Conservation (phyloP, 2,113 vertebrate genomes). For the Cavia aperea region DNA sequence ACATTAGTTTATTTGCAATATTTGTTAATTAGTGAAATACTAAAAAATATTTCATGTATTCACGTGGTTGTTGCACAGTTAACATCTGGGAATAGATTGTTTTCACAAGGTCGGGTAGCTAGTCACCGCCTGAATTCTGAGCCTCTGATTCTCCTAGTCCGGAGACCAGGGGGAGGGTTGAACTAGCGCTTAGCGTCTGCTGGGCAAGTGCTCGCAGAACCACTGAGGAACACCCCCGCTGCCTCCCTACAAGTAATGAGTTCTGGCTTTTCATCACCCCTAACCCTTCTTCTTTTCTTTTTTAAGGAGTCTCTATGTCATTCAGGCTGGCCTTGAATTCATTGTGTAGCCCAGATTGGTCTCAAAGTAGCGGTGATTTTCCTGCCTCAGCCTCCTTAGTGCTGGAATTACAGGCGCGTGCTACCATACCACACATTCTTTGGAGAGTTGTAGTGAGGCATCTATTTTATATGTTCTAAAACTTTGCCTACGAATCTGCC, state of each 20-base stretch:
- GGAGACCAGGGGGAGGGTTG: background rate
- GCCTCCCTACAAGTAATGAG: background rate
- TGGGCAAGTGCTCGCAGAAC: background rate
- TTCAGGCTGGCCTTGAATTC: background rate
- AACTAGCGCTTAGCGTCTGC: background rate
- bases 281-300: rapidly evolving
- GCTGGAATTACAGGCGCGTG: background rate
- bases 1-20: background rate
- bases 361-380: background rate
- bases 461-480: background rate
- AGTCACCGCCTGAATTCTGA: background rate
- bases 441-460: background rate
- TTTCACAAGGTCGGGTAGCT: background rate
- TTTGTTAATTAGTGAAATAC: background rate
- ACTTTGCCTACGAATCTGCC: background rate
- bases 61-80: background rate
- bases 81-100: background rate
- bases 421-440: background rate
- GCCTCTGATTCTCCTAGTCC: background rate
- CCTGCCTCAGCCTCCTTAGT: background rate
- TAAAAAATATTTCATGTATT: background rate
- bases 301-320: background rate
- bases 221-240: background rate
- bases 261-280: no score
- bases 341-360: background rate